A percentile compares a stretch with the other conserved stretches of the same genome.
These are phyloP conservation scores for Hydrocynus forskahlii DNA, from an alignment of 2,797 vertebrate species.

Conservation along the genomic window DNA sequence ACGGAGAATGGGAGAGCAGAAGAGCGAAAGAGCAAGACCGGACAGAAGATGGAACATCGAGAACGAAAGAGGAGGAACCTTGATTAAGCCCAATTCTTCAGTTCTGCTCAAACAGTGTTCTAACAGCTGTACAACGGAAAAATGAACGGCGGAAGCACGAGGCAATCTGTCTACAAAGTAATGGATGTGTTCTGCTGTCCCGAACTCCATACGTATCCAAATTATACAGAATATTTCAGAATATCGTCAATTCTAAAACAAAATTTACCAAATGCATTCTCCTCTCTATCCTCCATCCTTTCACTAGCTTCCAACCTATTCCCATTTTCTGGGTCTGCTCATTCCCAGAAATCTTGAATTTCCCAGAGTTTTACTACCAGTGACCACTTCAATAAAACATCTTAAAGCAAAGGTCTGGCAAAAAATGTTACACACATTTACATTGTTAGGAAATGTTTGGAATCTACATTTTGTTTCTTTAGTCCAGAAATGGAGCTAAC, in stretches of 20 bases:
- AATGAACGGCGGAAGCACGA: constrained; percentile 4
- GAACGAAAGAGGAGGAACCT: constrained; percentile 10
- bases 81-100: constrained; percentile 17
- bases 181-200: neutral
- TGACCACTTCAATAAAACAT: too few relatives aligned
- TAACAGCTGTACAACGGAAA: too few relatives aligned
- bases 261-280: neutral
- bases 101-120: neutral
- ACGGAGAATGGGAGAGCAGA: neutral
- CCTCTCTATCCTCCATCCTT: neutral
- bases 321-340: too few relatives aligned
- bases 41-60: neutral
- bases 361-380: too few relatives aligned
- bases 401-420: too few relatives aligned
- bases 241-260: neutral
- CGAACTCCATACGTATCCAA: too few relatives aligned
- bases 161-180: neutral
- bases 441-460: too few relatives aligned
- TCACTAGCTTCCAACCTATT: neutral
- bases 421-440: too few relatives aligned
- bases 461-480: too few relatives aligned
- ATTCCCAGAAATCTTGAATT: too few relatives aligned
- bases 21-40: constrained; percentile 2
- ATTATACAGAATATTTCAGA: too few relatives aligned
- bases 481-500: too few relatives aligned